A percentile compares a stretch with the other conserved stretches of the same genome.
These are phyloP conservation scores for Melanophora roralis DNA, from an alignment of 2,888 invertebrate genomes.

Conservation along the genomic window DNA sequence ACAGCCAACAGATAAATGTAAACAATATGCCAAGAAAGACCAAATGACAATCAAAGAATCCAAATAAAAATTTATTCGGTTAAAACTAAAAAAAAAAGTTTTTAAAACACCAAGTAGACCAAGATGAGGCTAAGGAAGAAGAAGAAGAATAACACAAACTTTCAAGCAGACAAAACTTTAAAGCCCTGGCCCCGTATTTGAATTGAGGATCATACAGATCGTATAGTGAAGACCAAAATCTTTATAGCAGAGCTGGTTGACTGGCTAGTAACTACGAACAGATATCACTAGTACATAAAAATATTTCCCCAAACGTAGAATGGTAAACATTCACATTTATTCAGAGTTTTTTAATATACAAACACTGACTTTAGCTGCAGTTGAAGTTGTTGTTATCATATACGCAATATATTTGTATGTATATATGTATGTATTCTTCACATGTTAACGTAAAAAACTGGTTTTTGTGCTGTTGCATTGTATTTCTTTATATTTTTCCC, in stretches of 20 bases:
- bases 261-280: constrained; percentile 1
- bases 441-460: constrained; percentile 76
- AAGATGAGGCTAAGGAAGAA: too few relatives aligned
- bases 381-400: constrained; percentile 71
- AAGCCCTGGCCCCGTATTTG: constrained; percentile 14
- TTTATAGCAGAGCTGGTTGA: constrained; percentile 5
- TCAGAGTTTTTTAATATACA: not conserved
- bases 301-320: constrained; percentile 17
- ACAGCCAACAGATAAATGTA: constrained; percentile 43
- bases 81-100: constrained; percentile 42
- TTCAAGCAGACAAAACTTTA: constrained; percentile 16
- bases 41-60: constrained; percentile 56
- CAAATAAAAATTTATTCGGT: constrained; percentile 30
- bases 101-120: not conserved
- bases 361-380: constrained; percentile 11
- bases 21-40: constrained; percentile 58
- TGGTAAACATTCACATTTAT: constrained; percentile 44
- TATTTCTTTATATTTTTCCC: constrained; percentile 19
- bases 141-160: constrained; percentile 42
- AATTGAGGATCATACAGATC: constrained; percentile 1
- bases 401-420: constrained; percentile 76
- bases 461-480: constrained; percentile 67
- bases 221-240: constrained; percentile 7
- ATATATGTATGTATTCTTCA: constrained; percentile 66
- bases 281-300: not conserved